A percentile compares a stretch with the other conserved stretches of the same genome.
These are phyloP conservation scores for Xestia c-nigrum DNA, from an alignment of 2,888 invertebrate species.

Conservation along the genomic window DNA sequence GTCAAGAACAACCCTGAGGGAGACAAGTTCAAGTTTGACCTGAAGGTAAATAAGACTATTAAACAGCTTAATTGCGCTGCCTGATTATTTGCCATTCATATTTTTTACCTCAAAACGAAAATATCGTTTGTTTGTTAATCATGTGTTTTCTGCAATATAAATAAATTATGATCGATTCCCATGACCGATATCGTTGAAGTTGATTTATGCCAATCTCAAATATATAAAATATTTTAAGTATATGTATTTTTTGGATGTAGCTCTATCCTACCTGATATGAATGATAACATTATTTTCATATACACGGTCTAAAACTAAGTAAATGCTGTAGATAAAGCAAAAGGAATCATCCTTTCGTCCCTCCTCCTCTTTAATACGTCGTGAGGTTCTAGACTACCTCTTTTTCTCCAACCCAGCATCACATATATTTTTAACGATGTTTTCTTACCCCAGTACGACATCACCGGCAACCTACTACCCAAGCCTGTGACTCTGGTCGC, in stretches of 20 bases:
- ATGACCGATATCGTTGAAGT: background rate
- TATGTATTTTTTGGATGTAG: background rate
- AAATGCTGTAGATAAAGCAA: background rate
- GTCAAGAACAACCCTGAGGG: conserved; percentile 79
- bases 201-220: background rate
- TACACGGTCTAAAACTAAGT: background rate
- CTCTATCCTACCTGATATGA: background rate
- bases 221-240: too few relatives aligned
- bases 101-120: too few relatives aligned
- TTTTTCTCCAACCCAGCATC: too few relatives aligned
- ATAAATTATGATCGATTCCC: background rate
- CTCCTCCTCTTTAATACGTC: too few relatives aligned
- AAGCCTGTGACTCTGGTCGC: conserved; percentile 76
- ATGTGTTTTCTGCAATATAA: background rate
- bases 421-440: background rate
- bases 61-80: background rate
- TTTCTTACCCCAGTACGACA: conserved; percentile 73
- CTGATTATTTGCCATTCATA: background rate
- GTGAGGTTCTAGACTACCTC: too few relatives aligned
- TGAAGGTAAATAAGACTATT: conserved; percentile 72
- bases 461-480: conserved; percentile 80
- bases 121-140: background rate
- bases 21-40: conserved; percentile 78
- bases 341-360: too few relatives aligned
- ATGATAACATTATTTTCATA: background rate